A percentile compares a stretch with the other conserved stretches of the same genome.
Evolutionary conservation across 2,888 invertebrate genomes (phyloP).

Genomic region (Lydus trimaculatus): DNA sequence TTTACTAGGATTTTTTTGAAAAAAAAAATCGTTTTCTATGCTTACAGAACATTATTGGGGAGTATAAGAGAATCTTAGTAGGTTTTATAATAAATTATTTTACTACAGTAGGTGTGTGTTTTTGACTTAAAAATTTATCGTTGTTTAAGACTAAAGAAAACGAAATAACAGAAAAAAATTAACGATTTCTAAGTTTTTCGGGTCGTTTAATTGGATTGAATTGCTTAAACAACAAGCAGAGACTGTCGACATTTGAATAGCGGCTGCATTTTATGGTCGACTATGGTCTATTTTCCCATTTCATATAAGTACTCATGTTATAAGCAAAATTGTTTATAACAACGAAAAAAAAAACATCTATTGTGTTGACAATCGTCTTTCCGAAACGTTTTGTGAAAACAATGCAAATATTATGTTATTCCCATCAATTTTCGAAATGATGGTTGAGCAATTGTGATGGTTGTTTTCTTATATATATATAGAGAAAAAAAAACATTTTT

Average conservation of each 20-base stretch:
- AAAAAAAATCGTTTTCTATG: not conserved
- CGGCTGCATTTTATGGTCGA: constrained; percentile 58
- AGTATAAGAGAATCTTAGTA: constrained; percentile 14
- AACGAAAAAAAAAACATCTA: not conserved
- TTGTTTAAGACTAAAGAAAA: constrained; percentile 43
- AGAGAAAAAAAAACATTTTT: constrained; percentile 13
- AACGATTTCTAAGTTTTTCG: constrained; percentile 60
- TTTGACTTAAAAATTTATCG: constrained; percentile 58
- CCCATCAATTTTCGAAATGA: not conserved
- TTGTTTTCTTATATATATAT: not conserved
- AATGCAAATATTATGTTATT: not conserved
- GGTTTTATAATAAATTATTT: constrained; percentile 48
- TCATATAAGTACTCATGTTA: not conserved
- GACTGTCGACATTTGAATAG: constrained; percentile 44
- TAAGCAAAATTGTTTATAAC: not conserved
- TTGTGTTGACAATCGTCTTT: not conserved
- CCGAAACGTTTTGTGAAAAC: not conserved
- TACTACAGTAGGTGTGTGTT: constrained; percentile 45
- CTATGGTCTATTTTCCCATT: constrained; percentile 20
- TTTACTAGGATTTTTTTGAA: not conserved
- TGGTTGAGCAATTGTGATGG: constrained; percentile 2
- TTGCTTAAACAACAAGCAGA: constrained; percentile 50
- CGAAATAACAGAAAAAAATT: constrained; percentile 49
- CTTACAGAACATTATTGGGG: not conserved
- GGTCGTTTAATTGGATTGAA: constrained; percentile 60